Base-by-base conservation (phyloP, 2,797 vertebrate species). In the Sebastes flavidus region DNA sequence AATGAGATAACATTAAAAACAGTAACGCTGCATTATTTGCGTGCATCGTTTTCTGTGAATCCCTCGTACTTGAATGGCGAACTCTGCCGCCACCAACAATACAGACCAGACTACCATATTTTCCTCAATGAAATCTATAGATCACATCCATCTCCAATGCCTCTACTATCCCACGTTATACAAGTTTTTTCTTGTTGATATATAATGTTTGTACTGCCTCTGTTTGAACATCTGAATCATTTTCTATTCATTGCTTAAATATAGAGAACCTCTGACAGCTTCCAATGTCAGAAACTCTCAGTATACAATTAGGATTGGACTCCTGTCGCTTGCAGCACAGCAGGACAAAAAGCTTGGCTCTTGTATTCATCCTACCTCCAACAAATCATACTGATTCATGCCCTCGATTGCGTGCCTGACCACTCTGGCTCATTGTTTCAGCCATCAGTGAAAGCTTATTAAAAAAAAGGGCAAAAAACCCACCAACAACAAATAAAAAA, bases 301-400 rank as follows among this genome's bases (percentile, higher is more conserved):
- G 30, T 60, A 2, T 20, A 55, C 67, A 54, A 65, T 86, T 65
- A 59, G 59, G 61, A 30, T 67, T 36, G 55, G 38, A 42, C 42
- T 25, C 34, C 58, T 66, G 56, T 42, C 4, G 2, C 72, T 75
- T 18, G 58, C 72, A 71, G 77, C 73, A 52, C 60, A 71, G 60
- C 76, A 62, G 25, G 52, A 77, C 46, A 65, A 71, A 87, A 65
- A 66, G 20, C 72, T 42, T 34, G 32, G 65, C 78, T 83, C 63
- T 24, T 36, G 16, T 60, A 25, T 76, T 77, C 63, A 75, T 67
- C 32, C 83, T 65, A 67, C 67, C 67, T 59, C 76, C 80, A 72
- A 86, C 80, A 80, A 85, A 80, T 85, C 66, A 54, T 30, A 54
- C 72, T 88, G 81, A 91, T 86, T 80, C 61, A 83, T 88, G 62